These are phyloP conservation scores for Chionoecetes opilio DNA, from an alignment of 1,140 invertebrate genomes.

Conservation along the genomic window DNA sequence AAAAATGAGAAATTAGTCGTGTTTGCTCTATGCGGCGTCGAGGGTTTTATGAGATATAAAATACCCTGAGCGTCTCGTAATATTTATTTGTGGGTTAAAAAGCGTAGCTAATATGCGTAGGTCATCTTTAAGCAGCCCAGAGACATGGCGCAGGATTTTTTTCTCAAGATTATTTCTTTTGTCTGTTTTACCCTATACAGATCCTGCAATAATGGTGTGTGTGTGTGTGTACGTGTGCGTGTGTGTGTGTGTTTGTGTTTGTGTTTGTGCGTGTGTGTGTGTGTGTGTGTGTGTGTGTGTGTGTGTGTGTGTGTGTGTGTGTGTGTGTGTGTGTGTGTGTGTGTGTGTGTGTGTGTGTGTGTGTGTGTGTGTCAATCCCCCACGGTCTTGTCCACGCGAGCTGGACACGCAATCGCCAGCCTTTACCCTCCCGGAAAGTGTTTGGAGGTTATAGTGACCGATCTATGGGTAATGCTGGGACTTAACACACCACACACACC, in stretches of 20 bases:
- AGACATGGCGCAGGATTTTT: neutral
- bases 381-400: too few species aligned
- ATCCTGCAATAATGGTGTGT: neutral
- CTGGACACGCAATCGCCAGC: too few species aligned
- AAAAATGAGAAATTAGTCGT: conserved; percentile 13
- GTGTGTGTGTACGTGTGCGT: neutral
- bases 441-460: too few species aligned
- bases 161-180: neutral
- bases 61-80: neutral
- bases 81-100: conserved; percentile 14
- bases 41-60: neutral
- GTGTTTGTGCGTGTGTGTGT: neutral
- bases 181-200: too few species aligned
- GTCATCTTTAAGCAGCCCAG: neutral
- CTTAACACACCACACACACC: too few species aligned
- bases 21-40: neutral
- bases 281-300: neutral
- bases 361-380: too few species aligned
- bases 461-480: too few species aligned
- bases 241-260: neutral
- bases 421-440: too few species aligned
- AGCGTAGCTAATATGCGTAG: neutral
- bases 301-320: too few species aligned
- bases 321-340: too few species aligned
- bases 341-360: too few species aligned